phyloP scores from a whole-genome alignment of 2,888 invertebrate species.

The Aproaerema taeniolella region DNA sequence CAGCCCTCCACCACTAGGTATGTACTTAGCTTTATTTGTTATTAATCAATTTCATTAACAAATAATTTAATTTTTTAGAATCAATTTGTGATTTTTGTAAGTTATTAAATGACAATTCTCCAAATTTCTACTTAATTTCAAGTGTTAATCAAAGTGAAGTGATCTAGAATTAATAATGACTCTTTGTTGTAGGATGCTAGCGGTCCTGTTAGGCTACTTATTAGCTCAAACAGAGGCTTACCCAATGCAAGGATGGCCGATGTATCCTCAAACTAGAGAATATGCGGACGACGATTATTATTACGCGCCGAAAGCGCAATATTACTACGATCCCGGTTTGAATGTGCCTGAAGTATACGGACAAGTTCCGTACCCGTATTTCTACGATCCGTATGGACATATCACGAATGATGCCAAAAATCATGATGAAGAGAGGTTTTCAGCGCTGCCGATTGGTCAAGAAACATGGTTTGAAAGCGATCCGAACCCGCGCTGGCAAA shows the following conservation, averaged over 20 bases:
- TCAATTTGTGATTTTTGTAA: too few relatives aligned
- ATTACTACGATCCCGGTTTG: slow-evolving; percentile 59
- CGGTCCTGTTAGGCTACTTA: slow-evolving; percentile 67
- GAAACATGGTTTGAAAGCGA: slow-evolving; percentile 81
- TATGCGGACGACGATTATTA: slow-evolving; percentile 76
- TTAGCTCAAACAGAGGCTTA: slow-evolving; percentile 61
- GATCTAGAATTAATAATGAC: too few relatives aligned
- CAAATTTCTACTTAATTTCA: too few relatives aligned
- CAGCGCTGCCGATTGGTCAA: slow-evolving; percentile 80
- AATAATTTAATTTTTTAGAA: too few relatives aligned
- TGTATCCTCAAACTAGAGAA: slow-evolving; percentile 72
- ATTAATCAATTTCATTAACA: too few relatives aligned
- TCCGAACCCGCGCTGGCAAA: slow-evolving; percentile 55
- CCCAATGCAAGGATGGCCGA: slow-evolving; percentile 62
- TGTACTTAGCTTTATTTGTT: too few relatives aligned
- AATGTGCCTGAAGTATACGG: slow-evolving; percentile 56
- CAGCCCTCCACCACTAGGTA: slow-evolving; percentile 54
- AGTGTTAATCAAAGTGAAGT: too few relatives aligned
- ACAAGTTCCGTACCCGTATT: slow-evolving; percentile 63
- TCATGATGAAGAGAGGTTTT: slow-evolving; percentile 79
- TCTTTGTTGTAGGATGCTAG: slow-evolving; percentile 56
- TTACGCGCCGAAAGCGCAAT: slow-evolving; percentile 71
- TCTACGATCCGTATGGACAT: slow-evolving; percentile 66
- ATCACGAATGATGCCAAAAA: slow-evolving; percentile 78
- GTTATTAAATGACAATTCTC: slow-evolving; percentile 2